These are phyloP conservation scores for Chromobotia macracanthus DNA, from an alignment of 2,797 vertebrate species.

Conservation along the genomic window DNA sequence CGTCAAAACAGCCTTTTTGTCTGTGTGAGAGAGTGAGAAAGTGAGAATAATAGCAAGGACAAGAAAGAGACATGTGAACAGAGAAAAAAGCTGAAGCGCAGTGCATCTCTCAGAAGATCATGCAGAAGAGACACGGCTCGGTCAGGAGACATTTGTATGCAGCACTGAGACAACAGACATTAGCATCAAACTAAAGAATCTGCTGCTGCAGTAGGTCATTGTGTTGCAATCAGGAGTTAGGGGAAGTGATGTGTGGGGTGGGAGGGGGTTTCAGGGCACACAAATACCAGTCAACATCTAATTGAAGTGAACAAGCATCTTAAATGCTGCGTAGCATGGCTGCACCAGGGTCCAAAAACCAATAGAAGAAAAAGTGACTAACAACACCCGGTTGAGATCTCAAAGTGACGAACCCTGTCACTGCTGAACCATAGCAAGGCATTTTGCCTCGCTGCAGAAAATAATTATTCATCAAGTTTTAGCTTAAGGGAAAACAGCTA, in stretches of 20 bases:
- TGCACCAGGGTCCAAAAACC: background rate
- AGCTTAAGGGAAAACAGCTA: background rate
- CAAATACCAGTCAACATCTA: constrained; percentile 47
- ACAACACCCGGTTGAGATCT: constrained; percentile 53
- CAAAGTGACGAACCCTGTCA: constrained; percentile 6
- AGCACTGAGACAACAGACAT: constrained; percentile 68
- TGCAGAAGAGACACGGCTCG: constrained; percentile 68
- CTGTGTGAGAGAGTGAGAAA: background rate
- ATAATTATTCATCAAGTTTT: background rate
- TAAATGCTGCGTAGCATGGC: background rate
- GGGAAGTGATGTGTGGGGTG: constrained; percentile 52
- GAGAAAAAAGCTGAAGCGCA: constrained; percentile 54
- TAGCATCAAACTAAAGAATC: constrained; percentile 81
- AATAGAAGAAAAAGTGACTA: constrained; percentile 39
- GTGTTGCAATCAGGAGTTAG: constrained; percentile 72
- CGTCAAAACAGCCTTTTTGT: background rate
- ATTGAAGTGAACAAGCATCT: constrained; percentile 61
- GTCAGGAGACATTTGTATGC: constrained; percentile 80
- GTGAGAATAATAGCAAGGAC: constrained; percentile 26
- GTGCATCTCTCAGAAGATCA: constrained; percentile 67
- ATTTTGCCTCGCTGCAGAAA: constrained; percentile 18
- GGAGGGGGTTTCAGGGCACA: constrained; percentile 37
- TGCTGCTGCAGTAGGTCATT: constrained; percentile 76
- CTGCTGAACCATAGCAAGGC: constrained; percentile 25
- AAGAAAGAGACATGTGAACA: background rate